Percentiles rank a stretch among this genome's conserved stretches.
Evolutionary conservation across 2,888 invertebrate species (phyloP).

Genomic region (Drosophila kuntzei): DNA sequence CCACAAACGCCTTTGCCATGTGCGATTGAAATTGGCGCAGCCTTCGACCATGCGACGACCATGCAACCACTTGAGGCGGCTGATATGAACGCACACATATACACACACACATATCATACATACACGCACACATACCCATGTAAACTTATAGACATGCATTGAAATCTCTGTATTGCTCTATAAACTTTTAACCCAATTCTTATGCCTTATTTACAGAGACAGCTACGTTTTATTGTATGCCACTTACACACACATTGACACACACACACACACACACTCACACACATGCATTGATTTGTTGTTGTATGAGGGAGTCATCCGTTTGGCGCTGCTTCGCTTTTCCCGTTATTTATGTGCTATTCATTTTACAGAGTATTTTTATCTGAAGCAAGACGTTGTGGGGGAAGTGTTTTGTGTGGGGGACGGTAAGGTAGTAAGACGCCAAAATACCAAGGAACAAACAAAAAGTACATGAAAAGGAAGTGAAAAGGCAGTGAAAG

Average conservation of each 20-base stretch:
- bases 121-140: conserved; percentile 6
- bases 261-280: conserved; percentile 16
- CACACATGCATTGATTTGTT: conserved; percentile 8
- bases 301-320: conserved; percentile 35
- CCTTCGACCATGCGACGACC: conserved; percentile 68
- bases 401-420: background rate
- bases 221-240: conserved; percentile 68
- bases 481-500: too few relatives aligned
- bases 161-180: conserved; percentile 79
- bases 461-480: conserved; percentile 6
- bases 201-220: conserved; percentile 81
- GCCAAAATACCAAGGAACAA: conserved; percentile 11
- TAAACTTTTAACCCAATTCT: conserved; percentile 84
- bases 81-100: conserved; percentile 58
- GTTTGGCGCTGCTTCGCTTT: conserved; percentile 37
- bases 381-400: conserved; percentile 21
- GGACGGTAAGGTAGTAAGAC: background rate
- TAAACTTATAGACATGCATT: conserved; percentile 30
- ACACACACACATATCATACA: conserved; percentile 29
- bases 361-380: conserved; percentile 54
- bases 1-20: conserved; percentile 30
- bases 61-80: conserved; percentile 71
- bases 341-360: conserved; percentile 58
- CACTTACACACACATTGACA: conserved; percentile 36
- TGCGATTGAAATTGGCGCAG: conserved; percentile 62